A percentile compares a stretch with the other conserved stretches of the same genome.
phyloP scores from a whole-genome alignment of 2,888 invertebrate genomes.

The Dorcus hopei region DNA sequence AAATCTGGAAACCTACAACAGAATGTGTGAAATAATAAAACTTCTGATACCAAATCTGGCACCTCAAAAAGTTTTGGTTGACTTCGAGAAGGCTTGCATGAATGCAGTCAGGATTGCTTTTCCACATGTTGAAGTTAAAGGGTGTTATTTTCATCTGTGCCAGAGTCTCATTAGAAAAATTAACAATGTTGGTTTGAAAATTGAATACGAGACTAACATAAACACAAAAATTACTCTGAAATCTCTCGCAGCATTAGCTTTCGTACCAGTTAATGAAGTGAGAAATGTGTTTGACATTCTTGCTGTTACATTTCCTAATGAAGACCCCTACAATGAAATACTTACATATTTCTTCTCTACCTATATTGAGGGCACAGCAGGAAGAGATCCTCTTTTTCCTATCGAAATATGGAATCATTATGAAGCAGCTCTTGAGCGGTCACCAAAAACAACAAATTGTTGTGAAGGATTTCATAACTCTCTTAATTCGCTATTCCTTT shows the following conservation, averaged over 20 bases:
- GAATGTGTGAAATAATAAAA: no score
- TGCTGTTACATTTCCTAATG: neutral
- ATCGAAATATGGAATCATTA: neutral
- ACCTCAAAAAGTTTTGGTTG: no score
- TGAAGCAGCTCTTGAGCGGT: neutral
- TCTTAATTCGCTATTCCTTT: neutral
- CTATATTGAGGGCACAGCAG: neutral
- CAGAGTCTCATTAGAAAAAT: no score
- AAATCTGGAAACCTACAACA: neutral
- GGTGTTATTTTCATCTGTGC: no score
- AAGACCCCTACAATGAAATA: neutral
- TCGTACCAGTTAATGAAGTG: neutral
- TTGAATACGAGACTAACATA: neutral
- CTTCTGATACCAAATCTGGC: no score
- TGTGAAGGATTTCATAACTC: neutral
- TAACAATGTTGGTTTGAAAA: neutral
- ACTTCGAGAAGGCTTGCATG: no score
- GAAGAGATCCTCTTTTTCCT: neutral
- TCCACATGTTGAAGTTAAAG: no score
- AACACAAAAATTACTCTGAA: neutral
- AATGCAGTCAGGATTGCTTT: no score
- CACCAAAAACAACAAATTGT: conserved; percentile 4
- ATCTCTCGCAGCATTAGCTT: neutral
- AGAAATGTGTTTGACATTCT: neutral
- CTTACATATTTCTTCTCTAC: neutral